Evolutionary conservation across 2,888 invertebrate species (phyloP), one percentile per base, ranked within the genome.

Genomic region (Zootermopsis nevadensis): DNA sequence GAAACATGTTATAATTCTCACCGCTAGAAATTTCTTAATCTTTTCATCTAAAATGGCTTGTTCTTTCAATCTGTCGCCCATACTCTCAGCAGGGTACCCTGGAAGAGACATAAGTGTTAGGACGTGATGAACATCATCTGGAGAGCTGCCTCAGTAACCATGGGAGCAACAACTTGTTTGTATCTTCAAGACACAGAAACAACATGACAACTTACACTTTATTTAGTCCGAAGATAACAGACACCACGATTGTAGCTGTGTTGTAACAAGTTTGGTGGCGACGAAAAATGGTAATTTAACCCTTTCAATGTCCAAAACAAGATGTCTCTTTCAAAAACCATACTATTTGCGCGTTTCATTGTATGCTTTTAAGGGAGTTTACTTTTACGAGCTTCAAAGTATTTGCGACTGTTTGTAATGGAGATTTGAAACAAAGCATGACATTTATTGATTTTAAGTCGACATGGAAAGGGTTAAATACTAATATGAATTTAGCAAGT

Each of bases 21-120:
- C 97, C 96, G 96, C 96, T 92, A 97, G 92, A 91, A 97, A 97
- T 91, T 96, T 96, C 94, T 96, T 95, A 92, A 97, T 97, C 94
- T 96, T 96, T 92, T 96, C 96, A 91, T 96, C 95, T 91, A 97
- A 93, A 91, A 96, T 95, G 91, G 95, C 96, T 90, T 95, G 95
- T 88, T 95, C 94, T 93, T 95, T 95, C 91, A 94, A 93, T 90
- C 93, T 93, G 90, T 95, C 94, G 89, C 93, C 91, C 89, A 89
- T 85, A 80, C 86, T 85, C 84, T 88, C 88, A 69, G 86, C 85
- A 77, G 87, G 87, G 60, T 84, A 85, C 27, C 88, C 88, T 88
- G 86, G 67, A 87, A 86, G 84, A 86, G 83, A 85, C 84, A 85
- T 79, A 84, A 60, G 48, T 53, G 83, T 35, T 76, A 79, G 77